phyloP scores from a whole-genome alignment of 1,140 invertebrate genomes.

The Leucophenga varia region DNA sequence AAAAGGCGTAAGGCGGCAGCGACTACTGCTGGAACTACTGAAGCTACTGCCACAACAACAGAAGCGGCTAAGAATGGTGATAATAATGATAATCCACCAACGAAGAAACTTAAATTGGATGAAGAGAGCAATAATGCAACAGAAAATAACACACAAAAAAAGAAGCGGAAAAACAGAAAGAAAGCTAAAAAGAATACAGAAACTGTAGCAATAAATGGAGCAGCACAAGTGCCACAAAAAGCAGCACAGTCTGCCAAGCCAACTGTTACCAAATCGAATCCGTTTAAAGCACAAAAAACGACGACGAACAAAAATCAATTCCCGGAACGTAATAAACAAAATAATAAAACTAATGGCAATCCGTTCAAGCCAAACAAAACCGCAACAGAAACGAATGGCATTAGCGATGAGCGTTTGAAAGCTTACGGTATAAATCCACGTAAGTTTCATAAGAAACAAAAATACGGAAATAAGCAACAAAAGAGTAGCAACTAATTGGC shows the following conservation, averaged over 20 bases:
- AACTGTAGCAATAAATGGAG: constrained; percentile 6
- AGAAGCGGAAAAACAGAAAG: neutral
- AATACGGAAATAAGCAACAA: constrained; percentile 40
- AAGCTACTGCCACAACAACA: neutral
- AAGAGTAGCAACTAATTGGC: neutral
- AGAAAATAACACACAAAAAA: neutral
- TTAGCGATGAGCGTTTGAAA: constrained; percentile 71
- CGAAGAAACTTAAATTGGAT: neutral
- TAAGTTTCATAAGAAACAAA: constrained; percentile 64
- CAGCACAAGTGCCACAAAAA: constrained; percentile 22
- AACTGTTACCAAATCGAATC: no score
- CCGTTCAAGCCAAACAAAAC: constrained; percentile 9
- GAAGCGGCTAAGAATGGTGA: no score
- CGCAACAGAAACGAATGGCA: constrained; percentile 19
- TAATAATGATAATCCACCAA: neutral
- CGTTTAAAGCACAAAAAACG: neutral
- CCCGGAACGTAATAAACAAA: neutral
- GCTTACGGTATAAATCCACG: constrained; percentile 92
- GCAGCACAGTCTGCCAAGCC: neutral
- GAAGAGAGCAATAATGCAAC: neutral
- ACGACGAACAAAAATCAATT: neutral
- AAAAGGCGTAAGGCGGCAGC: constrained; percentile 37
- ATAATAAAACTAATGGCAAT: constrained; percentile 12
- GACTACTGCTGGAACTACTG: no score
- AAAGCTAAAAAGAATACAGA: neutral